Evolutionary conservation across 2,888 invertebrate genomes (phyloP).

Genomic region (Periphyllus acericola): DNA sequence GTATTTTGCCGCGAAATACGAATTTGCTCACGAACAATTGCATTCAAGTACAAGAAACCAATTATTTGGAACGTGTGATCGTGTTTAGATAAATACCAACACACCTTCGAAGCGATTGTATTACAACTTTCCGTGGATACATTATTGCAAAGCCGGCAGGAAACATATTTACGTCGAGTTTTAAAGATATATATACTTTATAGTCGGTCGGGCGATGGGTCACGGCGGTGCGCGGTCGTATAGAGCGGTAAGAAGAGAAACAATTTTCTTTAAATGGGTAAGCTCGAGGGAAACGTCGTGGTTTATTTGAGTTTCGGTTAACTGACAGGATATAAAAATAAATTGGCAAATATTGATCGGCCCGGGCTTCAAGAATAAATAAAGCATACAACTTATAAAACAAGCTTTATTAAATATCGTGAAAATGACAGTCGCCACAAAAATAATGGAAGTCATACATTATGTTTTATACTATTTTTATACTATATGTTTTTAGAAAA

Average conservation of each 20-base stretch:
- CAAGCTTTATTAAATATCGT: constrained; percentile 42
- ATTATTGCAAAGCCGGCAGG: not conserved
- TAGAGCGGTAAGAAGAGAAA: not conserved
- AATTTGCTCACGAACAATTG: no score
- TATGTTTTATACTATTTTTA: not conserved
- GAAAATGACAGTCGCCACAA: not conserved
- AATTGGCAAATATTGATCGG: constrained; percentile 55
- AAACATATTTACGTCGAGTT: not conserved
- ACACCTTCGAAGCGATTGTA: no score
- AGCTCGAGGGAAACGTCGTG: constrained; percentile 21
- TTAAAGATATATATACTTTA: not conserved
- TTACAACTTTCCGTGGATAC: no score
- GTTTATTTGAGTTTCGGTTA: constrained; percentile 40
- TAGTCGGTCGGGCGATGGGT: not conserved
- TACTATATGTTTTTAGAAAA: not conserved
- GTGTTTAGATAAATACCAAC: no score
- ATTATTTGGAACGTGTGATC: no score
- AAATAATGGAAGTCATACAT: not conserved
- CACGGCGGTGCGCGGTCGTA: not conserved
- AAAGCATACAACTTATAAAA: constrained; percentile 23
- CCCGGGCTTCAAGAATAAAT: constrained; percentile 18
- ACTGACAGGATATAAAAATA: constrained; percentile 53
- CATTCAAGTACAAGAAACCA: no score
- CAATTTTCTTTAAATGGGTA: constrained; percentile 42
- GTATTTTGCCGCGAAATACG: no score